Conservation (phyloP, 2,797 vertebrate genomes). For the Monodelphis domestica region DNA sequence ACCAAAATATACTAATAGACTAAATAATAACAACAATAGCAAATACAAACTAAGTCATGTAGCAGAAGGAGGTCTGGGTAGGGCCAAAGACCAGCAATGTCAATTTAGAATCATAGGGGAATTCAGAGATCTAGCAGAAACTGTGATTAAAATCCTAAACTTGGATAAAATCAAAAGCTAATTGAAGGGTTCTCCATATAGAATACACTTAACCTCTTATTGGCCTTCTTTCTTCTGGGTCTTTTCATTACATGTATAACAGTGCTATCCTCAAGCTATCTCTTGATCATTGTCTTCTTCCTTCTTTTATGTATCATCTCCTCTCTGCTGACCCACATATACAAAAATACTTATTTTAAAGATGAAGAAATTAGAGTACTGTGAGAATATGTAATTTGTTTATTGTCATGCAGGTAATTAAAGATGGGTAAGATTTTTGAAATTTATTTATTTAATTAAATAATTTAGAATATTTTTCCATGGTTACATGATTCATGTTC, state of each 20-base stretch:
- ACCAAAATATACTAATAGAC: background rate
- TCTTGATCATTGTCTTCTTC: background rate
- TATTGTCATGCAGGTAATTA: background rate
- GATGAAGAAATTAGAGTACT: background rate
- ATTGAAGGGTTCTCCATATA: background rate
- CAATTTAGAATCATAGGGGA: background rate
- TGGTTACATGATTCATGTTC: too few species aligned
- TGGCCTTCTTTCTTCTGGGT: background rate
- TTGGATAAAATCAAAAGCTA: background rate
- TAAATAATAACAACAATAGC: background rate
- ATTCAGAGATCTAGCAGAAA: background rate
- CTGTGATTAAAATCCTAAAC: too few species aligned
- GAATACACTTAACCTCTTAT: too few species aligned
- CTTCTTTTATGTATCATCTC: background rate
- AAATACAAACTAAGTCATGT: background rate
- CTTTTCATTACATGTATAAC: background rate
- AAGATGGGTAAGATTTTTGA: too few species aligned
- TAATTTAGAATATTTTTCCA: too few species aligned
- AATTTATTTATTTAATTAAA: too few species aligned
- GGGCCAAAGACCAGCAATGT: background rate
- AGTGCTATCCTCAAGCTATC: background rate
- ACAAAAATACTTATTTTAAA: background rate
- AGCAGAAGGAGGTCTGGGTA: background rate
- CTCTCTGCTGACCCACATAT: background rate
- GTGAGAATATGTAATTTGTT: background rate